Evolutionary conservation across 2,888 invertebrate species (phyloP).

Genomic region (Eurytoma californica): DNA sequence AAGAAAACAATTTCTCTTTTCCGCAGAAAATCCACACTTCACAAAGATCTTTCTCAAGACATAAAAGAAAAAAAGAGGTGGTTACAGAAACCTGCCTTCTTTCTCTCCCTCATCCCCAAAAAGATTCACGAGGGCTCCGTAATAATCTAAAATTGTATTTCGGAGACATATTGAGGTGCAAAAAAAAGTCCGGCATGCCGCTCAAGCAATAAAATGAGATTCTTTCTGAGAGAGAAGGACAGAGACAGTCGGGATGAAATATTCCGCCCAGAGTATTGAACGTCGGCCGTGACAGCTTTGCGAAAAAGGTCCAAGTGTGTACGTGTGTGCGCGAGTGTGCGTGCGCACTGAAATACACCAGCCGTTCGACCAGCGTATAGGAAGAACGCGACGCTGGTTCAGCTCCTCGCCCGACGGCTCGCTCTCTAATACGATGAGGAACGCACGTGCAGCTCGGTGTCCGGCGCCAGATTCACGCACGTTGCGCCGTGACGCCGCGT

Average conservation of each 20-base stretch:
- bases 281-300: slow-evolving; percentile 55
- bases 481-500: slow-evolving; percentile 31
- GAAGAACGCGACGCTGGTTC: slow-evolving; percentile 14
- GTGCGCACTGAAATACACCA: not conserved
- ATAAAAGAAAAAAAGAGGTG: not conserved
- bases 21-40: slow-evolving; percentile 3
- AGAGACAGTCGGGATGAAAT: slow-evolving; percentile 44
- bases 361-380: too few relatives aligned
- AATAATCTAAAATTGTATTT: slow-evolving; percentile 54
- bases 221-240: not conserved
- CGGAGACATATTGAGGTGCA: slow-evolving; percentile 53
- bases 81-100: not conserved
- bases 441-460: slow-evolving; percentile 46
- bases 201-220: slow-evolving; percentile 47
- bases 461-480: slow-evolving; percentile 46
- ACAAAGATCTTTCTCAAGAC: slow-evolving; percentile 1
- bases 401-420: slow-evolving; percentile 40
- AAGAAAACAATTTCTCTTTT: not conserved
- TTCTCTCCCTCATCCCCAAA: not conserved
- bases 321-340: not conserved
- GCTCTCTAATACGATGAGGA: slow-evolving; percentile 34
- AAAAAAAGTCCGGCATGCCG: slow-evolving; percentile 24
- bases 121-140: slow-evolving; percentile 40
- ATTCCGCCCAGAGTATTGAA: slow-evolving; percentile 50
- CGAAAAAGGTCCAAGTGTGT: slow-evolving; percentile 48